Percentiles rank a stretch among this genome's conserved stretches.
These are phyloP conservation scores for Pipistrellus kuhlii DNA, from an alignment of 2,797 vertebrate genomes.

Conservation along the genomic window DNA sequence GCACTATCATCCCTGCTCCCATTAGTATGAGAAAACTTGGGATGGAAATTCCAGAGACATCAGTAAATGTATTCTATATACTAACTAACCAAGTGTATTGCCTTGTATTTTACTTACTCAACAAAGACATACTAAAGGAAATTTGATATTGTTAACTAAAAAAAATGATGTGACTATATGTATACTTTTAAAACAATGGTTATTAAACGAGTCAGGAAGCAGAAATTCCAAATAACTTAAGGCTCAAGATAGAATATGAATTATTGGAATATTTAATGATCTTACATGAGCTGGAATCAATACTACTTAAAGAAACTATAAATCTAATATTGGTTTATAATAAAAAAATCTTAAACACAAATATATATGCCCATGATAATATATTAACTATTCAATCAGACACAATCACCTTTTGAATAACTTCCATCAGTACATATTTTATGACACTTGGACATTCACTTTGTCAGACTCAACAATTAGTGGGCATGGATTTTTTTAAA, in stretches of 20 bases:
- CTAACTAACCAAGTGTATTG: not conserved
- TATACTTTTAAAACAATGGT: not conserved
- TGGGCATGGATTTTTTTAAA: not conserved
- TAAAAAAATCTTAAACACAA: slow-evolving; percentile 22
- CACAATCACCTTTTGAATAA: slow-evolving; percentile 20
- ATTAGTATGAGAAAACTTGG: slow-evolving; percentile 1
- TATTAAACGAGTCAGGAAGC: not conserved
- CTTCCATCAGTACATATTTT: not conserved
- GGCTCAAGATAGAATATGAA: not conserved
- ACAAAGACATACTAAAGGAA: slow-evolving; percentile 37
- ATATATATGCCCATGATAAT: not conserved
- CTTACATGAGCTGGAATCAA: not conserved
- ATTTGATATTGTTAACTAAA: slow-evolving; percentile 54
- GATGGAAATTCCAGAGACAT: not conserved
- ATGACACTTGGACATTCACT: not conserved
- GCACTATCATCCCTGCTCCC: not conserved
- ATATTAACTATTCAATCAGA: not conserved
- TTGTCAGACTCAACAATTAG: not conserved
- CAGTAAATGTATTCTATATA: not conserved
- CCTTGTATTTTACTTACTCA: not conserved
- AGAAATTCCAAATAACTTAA: not conserved
- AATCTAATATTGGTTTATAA: not conserved
- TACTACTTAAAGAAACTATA: not conserved
- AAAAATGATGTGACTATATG: not conserved
- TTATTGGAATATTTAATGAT: not conserved